Base-by-base conservation (phyloP, 2,797 vertebrate genomes). In the Denticeps clupeoides region DNA sequence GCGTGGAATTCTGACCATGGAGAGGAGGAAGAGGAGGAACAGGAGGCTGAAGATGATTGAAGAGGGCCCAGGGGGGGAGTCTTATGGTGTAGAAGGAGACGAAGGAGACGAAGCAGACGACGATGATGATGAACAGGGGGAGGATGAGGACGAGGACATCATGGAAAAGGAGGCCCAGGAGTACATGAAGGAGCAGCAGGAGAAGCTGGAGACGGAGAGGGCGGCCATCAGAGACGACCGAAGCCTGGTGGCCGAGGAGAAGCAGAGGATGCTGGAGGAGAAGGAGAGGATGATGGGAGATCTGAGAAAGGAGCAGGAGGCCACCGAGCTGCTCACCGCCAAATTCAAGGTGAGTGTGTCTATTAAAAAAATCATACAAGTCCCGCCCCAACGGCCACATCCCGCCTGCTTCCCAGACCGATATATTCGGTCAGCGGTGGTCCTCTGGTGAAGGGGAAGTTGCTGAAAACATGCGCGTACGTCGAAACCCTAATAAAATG, bases 251-350 rank as follows among this genome's bases (percentile, higher is more conserved):
- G 87, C 85, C 0, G 92, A 94, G 56, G 90, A 97, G 73, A 96
- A 97, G 73, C 85, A 89, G 69, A 89, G 81, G 74, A 84, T 97
- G 22, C 83, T 98, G 58, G 89, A 87, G 55, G 93, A 98, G 78
- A 95, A 97, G 56, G 89, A 96, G 79, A 93, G 83, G 79, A 95
- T 94, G 93, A 88, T 97, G 62, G 89, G 90, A 46, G 87, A 90
- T 51, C 83, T 98, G 65, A 75, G 78, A 65, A 90, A 86, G 62
- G 90, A 97, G 70, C 91, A 90, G 63, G 88, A 95, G 64, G 92
- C 92, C 63, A 89, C 90, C 0, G 88, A 92, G 56, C 82, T 90
- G 33, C 85, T 98, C 22, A 91, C 92, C 0, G 85, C 87, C 64
- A 96, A 88, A 68, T 93, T 92, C 70, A 95, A 96, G 91, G 93